Evolutionary conservation across 1,140 invertebrate genomes (phyloP).

Genomic region (Phocides pigmalion): DNA sequence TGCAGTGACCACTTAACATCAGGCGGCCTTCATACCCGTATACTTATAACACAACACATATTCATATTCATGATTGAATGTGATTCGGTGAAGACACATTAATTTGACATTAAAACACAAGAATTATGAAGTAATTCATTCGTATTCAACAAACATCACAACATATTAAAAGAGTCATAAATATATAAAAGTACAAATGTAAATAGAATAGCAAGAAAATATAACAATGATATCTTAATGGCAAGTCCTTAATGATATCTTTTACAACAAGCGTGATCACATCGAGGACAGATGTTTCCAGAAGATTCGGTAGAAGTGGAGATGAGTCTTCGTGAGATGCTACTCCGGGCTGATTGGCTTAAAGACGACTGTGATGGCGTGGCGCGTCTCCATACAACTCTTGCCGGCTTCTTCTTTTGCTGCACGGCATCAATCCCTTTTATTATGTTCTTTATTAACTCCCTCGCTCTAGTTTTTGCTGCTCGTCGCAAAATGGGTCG

Average conservation of each 20-base stretch:
- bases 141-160: too few species aligned
- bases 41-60: too few species aligned
- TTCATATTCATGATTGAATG: too few species aligned
- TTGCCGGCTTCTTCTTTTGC: background rate
- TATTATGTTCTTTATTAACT: conserved; percentile 7
- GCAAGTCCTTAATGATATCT: background rate
- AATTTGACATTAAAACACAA: too few species aligned
- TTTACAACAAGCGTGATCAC: background rate
- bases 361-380: background rate
- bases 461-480: background rate
- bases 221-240: too few species aligned
- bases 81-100: too few species aligned
- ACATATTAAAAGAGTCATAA: too few species aligned
- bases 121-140: too few species aligned
- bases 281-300: background rate
- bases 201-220: too few species aligned
- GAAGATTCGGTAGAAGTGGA: background rate
- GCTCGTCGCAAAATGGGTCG: background rate
- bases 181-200: too few species aligned
- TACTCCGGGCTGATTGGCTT: background rate
- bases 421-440: background rate
- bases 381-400: background rate
- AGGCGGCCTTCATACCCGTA: too few species aligned
- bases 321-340: background rate
- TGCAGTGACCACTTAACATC: too few species aligned